Percentiles rank a stretch among this genome's conserved stretches.
These are phyloP conservation scores for Gymnorhina tibicen DNA, from an alignment of 2,113 vertebrate genomes.

Conservation along the genomic window DNA sequence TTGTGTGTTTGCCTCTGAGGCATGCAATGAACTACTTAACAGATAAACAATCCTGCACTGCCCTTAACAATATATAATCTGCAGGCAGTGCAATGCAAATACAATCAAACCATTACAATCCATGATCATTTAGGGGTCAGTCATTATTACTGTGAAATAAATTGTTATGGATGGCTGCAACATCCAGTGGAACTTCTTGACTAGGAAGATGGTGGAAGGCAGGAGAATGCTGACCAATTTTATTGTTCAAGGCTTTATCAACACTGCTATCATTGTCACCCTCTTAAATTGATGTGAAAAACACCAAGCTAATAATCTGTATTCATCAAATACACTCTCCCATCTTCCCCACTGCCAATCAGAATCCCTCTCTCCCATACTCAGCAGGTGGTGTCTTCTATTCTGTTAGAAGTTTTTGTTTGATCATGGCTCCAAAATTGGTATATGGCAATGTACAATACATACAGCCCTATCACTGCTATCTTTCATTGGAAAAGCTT, in stretches of 20 bases:
- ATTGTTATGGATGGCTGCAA: background rate
- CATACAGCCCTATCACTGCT: background rate
- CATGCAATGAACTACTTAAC: background rate
- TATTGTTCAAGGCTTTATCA: background rate
- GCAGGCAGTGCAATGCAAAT: background rate
- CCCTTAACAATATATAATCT: background rate
- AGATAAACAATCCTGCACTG: background rate
- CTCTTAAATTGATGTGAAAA: background rate
- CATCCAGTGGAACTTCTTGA: background rate
- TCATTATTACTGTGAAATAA: background rate
- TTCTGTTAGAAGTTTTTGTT: background rate
- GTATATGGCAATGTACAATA: background rate
- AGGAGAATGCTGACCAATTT: background rate
- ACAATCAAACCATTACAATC: background rate
- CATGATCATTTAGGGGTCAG: background rate
- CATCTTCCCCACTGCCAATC: background rate
- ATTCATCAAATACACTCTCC: background rate
- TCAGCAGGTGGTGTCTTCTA: background rate
- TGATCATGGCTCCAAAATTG: background rate
- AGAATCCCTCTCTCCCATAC: background rate
- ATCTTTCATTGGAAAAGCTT: background rate
- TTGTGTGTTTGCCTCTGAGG: background rate
- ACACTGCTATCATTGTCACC: accelerated
- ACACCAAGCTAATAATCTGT: background rate
- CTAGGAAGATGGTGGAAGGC: background rate